Evolutionary conservation across 2,797 vertebrate genomes (phyloP).

Genomic region (Chromobotia macracanthus): DNA sequence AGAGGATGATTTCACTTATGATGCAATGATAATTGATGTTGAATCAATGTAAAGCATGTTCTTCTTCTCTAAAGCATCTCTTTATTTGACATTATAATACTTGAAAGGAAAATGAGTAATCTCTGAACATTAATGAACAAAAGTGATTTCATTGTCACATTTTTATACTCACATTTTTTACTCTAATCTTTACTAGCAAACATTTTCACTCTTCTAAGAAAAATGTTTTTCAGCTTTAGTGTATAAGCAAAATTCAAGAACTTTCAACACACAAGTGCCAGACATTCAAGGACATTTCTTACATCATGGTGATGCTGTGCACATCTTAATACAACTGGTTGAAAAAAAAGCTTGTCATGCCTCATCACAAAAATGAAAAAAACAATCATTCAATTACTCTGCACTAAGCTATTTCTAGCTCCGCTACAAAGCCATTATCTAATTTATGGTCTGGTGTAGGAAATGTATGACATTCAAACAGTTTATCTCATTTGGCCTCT

Average conservation of each 20-base stretch:
- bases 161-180: not conserved
- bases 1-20: not conserved
- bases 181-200: not conserved
- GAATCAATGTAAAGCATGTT: not conserved
- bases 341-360: not conserved
- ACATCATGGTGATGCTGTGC: not conserved
- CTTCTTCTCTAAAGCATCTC: not conserved
- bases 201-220: not conserved
- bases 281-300: not conserved
- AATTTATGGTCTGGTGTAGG: not conserved
- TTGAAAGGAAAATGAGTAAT: not conserved
- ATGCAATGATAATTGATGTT: not conserved
- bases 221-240: slow-evolving; percentile 3
- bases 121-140: not conserved
- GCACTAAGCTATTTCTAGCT: not conserved
- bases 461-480: slow-evolving; percentile 16
- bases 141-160: not conserved
- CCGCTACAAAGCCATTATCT: not conserved
- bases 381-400: not conserved
- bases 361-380: not conserved
- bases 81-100: not conserved
- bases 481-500: slow-evolving; percentile 19
- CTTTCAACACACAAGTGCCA: not conserved
- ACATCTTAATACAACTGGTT: not conserved
- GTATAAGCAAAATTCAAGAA: not conserved